Percentiles rank a stretch among this genome's conserved stretches.
phyloP scores from a whole-genome alignment of 2,113 vertebrate species.

The Elachura formosa region DNA sequence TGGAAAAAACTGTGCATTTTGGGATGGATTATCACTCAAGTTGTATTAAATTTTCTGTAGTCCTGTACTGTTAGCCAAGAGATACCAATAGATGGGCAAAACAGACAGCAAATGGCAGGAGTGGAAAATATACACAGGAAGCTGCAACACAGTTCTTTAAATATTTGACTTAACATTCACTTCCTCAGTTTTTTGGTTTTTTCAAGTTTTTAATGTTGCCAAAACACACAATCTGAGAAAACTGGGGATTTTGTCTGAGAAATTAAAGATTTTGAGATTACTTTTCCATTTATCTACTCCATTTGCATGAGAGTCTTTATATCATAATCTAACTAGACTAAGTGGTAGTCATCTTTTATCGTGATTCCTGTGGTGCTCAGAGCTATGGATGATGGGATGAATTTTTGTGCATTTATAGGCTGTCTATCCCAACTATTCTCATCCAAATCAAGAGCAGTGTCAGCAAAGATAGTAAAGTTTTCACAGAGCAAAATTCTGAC shows the following conservation, averaged over 20 bases:
- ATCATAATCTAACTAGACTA: neutral
- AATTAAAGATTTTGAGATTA: neutral
- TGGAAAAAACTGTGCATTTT: neutral
- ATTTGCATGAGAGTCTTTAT: neutral
- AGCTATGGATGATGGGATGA: neutral
- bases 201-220: neutral
- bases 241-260: neutral
- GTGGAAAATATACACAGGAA: neutral
- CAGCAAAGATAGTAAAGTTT: neutral
- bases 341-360: neutral
- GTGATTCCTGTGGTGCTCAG: neutral
- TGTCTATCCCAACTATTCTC: neutral
- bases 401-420: neutral
- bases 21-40: neutral
- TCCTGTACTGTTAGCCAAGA: neutral
- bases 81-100: neutral
- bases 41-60: neutral
- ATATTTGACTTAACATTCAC: neutral
- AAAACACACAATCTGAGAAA: neutral
- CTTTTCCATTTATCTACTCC: neutral
- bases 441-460: neutral
- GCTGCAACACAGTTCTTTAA: neutral
- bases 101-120: neutral
- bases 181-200: neutral
- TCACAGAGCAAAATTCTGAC: neutral